A percentile compares a stretch with the other conserved stretches of the same genome.
These are phyloP conservation scores for Mamestra brassicae DNA, from an alignment of 2,888 invertebrate species.

Conservation along the genomic window DNA sequence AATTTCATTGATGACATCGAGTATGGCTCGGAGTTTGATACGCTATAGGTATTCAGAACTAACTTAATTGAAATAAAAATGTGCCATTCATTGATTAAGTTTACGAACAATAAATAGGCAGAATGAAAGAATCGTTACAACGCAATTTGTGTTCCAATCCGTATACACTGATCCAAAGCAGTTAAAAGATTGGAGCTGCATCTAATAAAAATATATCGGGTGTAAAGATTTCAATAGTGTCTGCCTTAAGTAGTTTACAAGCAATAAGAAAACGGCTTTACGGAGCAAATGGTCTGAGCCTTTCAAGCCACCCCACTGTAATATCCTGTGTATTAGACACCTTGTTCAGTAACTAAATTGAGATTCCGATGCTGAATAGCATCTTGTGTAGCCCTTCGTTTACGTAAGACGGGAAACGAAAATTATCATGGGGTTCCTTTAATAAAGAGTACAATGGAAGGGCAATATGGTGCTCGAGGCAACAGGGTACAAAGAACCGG, in stretches of 20 bases:
- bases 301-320: constrained; percentile 41
- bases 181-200: constrained; percentile 20
- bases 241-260: constrained; percentile 48
- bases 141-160: constrained; percentile 29
- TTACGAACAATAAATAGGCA: too few relatives aligned
- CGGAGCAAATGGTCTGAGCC: constrained; percentile 25
- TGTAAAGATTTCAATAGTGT: constrained; percentile 52
- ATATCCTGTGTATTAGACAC: constrained; percentile 61
- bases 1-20: too few relatives aligned
- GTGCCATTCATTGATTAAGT: not conserved
- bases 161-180: constrained; percentile 4
- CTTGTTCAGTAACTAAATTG: constrained; percentile 67
- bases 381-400: constrained; percentile 69
- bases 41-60: too few relatives aligned
- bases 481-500: constrained; percentile 70
- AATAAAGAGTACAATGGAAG: constrained; percentile 76
- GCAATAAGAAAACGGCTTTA: constrained; percentile 41
- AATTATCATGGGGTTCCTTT: constrained; percentile 73
- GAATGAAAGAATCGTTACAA: not conserved
- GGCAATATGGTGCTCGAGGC: constrained; percentile 74
- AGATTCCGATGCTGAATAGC: constrained; percentile 60
- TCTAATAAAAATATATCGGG: constrained; percentile 55
- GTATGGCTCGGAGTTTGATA: too few relatives aligned
- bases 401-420: constrained; percentile 69
- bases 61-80: not conserved